phyloP scores from a whole-genome alignment of 2,113 vertebrate species.

The Prolemur simus region DNA sequence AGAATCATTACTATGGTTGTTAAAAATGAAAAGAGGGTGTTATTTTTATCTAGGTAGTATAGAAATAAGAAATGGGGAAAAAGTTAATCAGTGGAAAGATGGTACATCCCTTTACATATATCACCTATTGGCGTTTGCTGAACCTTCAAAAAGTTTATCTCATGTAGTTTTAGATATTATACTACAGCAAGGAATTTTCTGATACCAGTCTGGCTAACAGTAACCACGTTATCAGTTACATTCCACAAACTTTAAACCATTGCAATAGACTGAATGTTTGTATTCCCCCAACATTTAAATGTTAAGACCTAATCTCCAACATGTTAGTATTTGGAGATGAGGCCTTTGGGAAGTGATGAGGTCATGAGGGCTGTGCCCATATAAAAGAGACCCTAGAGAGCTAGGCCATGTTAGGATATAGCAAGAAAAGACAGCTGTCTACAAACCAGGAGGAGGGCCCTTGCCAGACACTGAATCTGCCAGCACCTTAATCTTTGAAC shows the following conservation, averaged over 20 bases:
- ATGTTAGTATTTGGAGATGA: background rate
- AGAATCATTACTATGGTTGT: background rate
- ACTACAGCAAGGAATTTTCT: background rate
- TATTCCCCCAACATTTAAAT: background rate
- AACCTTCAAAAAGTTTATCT: slow-evolving; percentile 6
- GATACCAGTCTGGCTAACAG: background rate
- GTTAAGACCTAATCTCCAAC: background rate
- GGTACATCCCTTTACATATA: background rate
- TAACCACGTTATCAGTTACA: background rate
- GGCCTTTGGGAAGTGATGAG: background rate
- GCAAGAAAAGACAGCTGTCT: background rate
- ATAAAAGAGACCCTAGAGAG: background rate
- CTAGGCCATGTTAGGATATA: background rate
- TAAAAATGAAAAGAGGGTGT: background rate
- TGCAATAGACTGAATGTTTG: background rate
- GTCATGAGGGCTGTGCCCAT: background rate
- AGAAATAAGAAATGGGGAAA: slow-evolving; percentile 53
- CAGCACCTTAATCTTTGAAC: background rate
- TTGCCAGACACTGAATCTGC: background rate
- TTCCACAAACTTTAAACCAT: background rate
- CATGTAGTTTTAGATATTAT: slow-evolving; percentile 5
- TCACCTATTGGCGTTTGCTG: background rate
- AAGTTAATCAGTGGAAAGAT: slow-evolving; percentile 15
- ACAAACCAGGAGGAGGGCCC: background rate
- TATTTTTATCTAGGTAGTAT: slow-evolving; percentile 50